phyloP scores from a whole-genome alignment of 2,797 vertebrate species.

The Toxotes lorentzi region DNA sequence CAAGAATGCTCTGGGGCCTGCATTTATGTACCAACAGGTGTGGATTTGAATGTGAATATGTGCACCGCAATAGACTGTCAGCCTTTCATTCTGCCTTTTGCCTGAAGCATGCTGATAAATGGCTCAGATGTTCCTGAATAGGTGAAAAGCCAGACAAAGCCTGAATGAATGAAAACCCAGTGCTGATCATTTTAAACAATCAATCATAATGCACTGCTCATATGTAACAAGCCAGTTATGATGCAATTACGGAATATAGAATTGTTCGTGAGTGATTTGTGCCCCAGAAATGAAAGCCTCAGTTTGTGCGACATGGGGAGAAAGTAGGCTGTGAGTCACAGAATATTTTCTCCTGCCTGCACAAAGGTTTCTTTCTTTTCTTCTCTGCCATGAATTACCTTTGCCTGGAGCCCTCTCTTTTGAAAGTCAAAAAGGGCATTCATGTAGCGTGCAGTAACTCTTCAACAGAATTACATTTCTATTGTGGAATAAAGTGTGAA shows the following conservation, averaged over 20 bases:
- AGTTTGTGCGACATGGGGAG: conserved; percentile 27
- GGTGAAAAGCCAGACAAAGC: not conserved
- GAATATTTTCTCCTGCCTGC: conserved; percentile 28
- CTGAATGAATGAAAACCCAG: conserved; percentile 8
- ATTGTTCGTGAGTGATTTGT: conserved; percentile 35
- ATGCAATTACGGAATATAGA: conserved; percentile 9
- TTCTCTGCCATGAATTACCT: conserved; percentile 59
- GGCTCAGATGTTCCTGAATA: conserved; percentile 4
- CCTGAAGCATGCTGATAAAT: not conserved
- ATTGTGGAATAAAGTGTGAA: conserved; percentile 26
- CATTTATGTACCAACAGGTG: conserved; percentile 28
- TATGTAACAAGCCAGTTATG: conserved; percentile 5
- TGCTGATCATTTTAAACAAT: conserved; percentile 13
- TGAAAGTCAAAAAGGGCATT: conserved; percentile 73
- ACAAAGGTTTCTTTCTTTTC: conserved; percentile 45
- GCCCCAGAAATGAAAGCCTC: not conserved
- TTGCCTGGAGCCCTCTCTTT: conserved; percentile 66
- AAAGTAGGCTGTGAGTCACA: conserved; percentile 45
- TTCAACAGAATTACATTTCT: conserved; percentile 27
- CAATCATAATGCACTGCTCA: conserved; percentile 28
- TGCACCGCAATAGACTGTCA: not conserved
- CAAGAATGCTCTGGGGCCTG: not conserved
- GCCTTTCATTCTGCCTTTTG: not conserved
- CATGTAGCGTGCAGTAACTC: conserved; percentile 31
- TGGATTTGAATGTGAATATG: conserved; percentile 10